Base-by-base conservation (phyloP, 2,113 vertebrate genomes). In the Otis tarda region DNA sequence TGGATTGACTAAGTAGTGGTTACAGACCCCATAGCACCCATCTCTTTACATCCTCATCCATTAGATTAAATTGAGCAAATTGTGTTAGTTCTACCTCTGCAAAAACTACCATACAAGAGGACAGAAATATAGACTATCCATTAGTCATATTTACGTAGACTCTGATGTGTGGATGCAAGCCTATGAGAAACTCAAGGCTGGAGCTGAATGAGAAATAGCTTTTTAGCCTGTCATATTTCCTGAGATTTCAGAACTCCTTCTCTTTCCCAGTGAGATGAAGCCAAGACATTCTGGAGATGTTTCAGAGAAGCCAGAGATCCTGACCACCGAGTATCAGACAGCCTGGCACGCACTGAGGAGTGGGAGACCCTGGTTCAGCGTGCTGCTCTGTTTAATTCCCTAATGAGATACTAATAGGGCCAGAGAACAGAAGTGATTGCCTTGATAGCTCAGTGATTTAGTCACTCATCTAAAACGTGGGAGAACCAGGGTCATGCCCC, bases 381-480 rank as follows among this genome's bases (percentile, higher is more conserved):
- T 85, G 85, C 50, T 0, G 28, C 89, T 90, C 83, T 80, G 74
- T 95, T 94, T 96, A 56, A 75, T 94, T 95, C 77, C 60, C 73
- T 96, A 93, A 94, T 92, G 83, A 94, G 83, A 59, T 89, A 92
- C 81, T 91, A 94, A 94, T 59, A 84, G 60, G 85, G 61, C 84
- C 83, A 95, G 83, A 68, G 89, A 95, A 74, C 60, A 94, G 74
- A 67, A 92, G 57, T 21, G 60, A 94, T 93, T 95, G 83, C 70
- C 89, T 93, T 93, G 94, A 95, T 91, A 96, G 80, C 65, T 89
- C 89, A 91, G 73, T 33, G 52, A 81, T 90, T 82, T 94, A 83
- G 89, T 60, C 89, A 95, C 60, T 91, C 81, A 64, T 64, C 81
- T 95, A 94, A 94, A 95, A 91, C 6, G 0, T 56, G 56, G 74